phyloP scores from a whole-genome alignment of 2,888 invertebrate species.

The Vannuccia rotundouncinata region DNA sequence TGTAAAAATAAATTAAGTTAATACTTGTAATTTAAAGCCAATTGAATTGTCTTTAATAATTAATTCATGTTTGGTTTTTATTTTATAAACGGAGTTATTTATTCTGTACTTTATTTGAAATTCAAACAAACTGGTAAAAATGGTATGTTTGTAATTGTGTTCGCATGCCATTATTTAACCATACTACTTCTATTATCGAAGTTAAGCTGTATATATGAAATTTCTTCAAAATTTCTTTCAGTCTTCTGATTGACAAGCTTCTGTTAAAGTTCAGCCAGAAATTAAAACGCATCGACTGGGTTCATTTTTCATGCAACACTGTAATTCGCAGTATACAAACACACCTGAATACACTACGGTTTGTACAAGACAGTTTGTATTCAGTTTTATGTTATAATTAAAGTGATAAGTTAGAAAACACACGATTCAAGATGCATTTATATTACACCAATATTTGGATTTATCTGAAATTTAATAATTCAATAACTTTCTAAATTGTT shows the following conservation, averaged over 20 bases:
- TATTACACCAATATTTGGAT: too few relatives aligned
- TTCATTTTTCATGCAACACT: neutral
- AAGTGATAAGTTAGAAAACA: too few relatives aligned
- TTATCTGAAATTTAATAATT: too few relatives aligned
- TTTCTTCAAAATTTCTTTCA: neutral
- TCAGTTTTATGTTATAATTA: too few relatives aligned
- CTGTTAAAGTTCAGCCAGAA: neutral
- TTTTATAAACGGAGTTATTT: neutral
- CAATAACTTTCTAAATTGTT: too few relatives aligned
- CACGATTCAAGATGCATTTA: too few relatives aligned
- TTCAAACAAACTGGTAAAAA: neutral
- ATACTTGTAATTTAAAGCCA: too few relatives aligned
- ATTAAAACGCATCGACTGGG: neutral
- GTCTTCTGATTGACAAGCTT: neutral
- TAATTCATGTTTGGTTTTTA: neutral
- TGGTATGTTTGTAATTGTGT: neutral
- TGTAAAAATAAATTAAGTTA: too few relatives aligned
- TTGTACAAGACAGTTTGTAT: too few relatives aligned
- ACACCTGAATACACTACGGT: neutral
- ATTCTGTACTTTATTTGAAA: too few relatives aligned
- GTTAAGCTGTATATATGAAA: neutral
- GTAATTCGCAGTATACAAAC: neutral
- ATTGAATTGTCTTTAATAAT: too few relatives aligned
- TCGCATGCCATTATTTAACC: neutral
- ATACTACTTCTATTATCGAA: neutral